phyloP scores from a whole-genome alignment of 2,113 vertebrate species.

The Procavia capensis region DNA sequence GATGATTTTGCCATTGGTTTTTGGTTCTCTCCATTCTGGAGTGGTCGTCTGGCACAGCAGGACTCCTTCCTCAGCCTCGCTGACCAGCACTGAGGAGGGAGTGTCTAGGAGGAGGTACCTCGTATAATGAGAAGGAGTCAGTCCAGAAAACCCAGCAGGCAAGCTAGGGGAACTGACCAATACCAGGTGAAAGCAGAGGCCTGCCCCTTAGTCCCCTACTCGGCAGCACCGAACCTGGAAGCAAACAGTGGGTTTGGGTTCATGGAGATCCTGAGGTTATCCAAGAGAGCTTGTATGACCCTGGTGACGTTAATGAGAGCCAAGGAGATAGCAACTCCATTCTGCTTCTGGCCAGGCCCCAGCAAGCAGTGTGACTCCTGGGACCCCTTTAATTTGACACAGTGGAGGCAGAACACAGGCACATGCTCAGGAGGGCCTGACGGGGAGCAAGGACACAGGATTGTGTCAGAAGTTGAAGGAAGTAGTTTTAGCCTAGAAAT shows the following conservation, averaged over 20 bases:
- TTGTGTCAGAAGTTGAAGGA: not conserved
- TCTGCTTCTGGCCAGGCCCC: no score
- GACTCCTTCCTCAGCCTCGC: not conserved
- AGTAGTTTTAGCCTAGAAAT: not conserved
- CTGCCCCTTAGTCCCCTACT: not conserved
- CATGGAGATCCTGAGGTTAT: not conserved
- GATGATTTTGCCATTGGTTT: no score
- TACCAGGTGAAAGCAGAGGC: not conserved
- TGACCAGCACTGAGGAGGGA: not conserved
- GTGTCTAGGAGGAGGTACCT: not conserved
- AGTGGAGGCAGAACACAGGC: no score
- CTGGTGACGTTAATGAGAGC: not conserved
- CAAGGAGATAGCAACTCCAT: not conserved
- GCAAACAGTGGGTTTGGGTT: rapidly evolving
- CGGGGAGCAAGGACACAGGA: not conserved
- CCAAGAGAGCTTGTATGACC: not conserved
- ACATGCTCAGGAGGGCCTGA: not conserved
- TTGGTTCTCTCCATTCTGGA: rapidly evolving
- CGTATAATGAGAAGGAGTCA: not conserved
- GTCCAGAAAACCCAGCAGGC: not conserved
- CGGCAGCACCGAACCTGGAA: not conserved
- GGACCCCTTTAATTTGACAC: no score
- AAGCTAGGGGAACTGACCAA: not conserved
- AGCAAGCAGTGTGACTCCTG: no score
- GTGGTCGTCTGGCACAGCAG: not conserved